phyloP scores from a whole-genome alignment of 2,113 vertebrate genomes.

The Zosterops japonicus region DNA sequence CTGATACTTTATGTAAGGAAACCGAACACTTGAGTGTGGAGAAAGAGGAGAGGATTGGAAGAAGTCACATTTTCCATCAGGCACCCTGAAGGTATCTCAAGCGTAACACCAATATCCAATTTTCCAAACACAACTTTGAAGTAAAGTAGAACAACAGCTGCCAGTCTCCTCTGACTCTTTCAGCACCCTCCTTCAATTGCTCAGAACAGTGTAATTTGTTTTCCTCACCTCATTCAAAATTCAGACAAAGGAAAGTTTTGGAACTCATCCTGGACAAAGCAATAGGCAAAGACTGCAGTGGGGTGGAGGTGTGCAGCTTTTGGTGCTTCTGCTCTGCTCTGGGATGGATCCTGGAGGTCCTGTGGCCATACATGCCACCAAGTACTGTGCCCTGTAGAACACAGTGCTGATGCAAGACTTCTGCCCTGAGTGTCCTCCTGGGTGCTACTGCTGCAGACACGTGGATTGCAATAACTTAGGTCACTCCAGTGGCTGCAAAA shows the following conservation, averaged over 20 bases:
- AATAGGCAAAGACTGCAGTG: not conserved
- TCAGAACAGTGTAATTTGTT: not conserved
- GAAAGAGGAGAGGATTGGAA: not conserved
- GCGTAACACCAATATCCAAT: not conserved
- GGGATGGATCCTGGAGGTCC: not conserved
- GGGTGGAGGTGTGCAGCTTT: not conserved
- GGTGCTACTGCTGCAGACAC: not conserved
- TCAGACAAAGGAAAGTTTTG: not conserved
- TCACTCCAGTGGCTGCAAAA: not conserved
- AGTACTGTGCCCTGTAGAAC: not conserved
- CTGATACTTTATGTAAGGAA: constrained; percentile 6
- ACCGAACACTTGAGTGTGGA: not conserved
- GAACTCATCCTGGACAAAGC: rapidly evolving
- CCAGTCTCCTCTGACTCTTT: not conserved
- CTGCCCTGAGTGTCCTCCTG: not conserved
- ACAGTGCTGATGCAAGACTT: not conserved
- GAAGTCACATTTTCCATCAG: constrained; percentile 23
- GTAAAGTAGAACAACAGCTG: not conserved
- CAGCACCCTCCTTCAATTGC: not conserved
- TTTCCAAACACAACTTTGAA: not conserved
- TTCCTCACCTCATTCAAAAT: not conserved
- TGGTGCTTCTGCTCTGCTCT: not conserved
- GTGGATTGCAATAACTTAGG: not conserved
- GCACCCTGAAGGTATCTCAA: not conserved
- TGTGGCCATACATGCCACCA: rapidly evolving